A percentile compares a stretch with the other conserved stretches of the same genome.
Evolutionary conservation across 2,113 vertebrate species (phyloP).

Genomic region (Protobothrops flavoviridis): DNA sequence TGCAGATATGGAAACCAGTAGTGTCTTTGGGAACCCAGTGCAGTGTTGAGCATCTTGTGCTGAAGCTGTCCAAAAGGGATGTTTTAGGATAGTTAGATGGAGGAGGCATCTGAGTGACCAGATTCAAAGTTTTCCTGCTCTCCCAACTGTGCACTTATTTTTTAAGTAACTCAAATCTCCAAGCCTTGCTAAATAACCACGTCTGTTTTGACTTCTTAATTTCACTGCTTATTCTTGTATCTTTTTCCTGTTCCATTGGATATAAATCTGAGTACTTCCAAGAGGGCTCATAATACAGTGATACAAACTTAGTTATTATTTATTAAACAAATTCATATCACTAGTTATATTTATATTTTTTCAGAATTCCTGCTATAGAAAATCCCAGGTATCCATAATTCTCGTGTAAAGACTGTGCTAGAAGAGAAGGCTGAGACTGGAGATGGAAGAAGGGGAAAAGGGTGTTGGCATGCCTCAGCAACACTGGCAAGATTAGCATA

Average conservation of each 20-base stretch:
- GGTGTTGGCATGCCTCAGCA: neutral
- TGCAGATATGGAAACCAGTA: neutral
- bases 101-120: too few relatives aligned
- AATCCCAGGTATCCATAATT: neutral
- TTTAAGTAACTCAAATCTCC: neutral
- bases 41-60: neutral
- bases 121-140: neutral
- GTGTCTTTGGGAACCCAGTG: neutral
- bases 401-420: neutral
- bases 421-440: neutral
- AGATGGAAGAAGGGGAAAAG: neutral
- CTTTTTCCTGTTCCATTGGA: neutral
- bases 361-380: neutral
- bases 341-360: neutral
- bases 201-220: neutral
- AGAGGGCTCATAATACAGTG: neutral
- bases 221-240: neutral
- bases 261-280: neutral
- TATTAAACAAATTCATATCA: neutral
- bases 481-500: neutral
- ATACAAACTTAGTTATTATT: neutral
- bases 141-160: neutral
- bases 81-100: neutral
- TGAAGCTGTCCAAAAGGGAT: neutral
- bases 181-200: neutral